These are phyloP conservation scores for Cossypha polioptera DNA, from an alignment of 2,797 vertebrate species.

Conservation along the genomic window DNA sequence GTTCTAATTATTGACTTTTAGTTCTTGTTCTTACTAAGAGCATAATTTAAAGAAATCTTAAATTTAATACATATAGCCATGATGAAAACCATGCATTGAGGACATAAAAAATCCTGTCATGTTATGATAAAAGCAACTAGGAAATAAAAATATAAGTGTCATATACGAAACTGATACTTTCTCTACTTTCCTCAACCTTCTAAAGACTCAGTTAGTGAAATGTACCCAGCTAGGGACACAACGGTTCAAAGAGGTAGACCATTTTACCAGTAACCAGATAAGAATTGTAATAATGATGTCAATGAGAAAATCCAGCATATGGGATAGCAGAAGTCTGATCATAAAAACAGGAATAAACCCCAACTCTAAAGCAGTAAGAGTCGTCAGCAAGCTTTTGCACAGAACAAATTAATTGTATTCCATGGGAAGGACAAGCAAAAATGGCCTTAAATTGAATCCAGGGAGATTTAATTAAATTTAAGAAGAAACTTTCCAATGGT, in stretches of 20 bases:
- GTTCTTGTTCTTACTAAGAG: background rate
- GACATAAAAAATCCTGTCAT: background rate
- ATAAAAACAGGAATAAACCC: background rate
- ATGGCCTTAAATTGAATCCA: background rate
- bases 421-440: background rate
- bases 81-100: background rate
- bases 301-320: background rate
- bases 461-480: background rate
- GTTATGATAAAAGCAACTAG: background rate
- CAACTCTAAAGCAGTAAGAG: background rate
- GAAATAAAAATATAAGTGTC: background rate
- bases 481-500: background rate
- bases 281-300: fast-evolving
- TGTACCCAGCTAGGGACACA: background rate
- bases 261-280: background rate
- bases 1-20: background rate
- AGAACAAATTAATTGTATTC: background rate
- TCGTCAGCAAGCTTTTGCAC: background rate
- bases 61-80: background rate
- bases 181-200: background rate
- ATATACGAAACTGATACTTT: background rate
- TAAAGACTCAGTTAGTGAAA: background rate
- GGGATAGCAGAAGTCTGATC: background rate
- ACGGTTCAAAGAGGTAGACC: background rate
- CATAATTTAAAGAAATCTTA: background rate